Conservation (phyloP, 2,113 vertebrate species). For the Haliaeetus leucogaster region DNA sequence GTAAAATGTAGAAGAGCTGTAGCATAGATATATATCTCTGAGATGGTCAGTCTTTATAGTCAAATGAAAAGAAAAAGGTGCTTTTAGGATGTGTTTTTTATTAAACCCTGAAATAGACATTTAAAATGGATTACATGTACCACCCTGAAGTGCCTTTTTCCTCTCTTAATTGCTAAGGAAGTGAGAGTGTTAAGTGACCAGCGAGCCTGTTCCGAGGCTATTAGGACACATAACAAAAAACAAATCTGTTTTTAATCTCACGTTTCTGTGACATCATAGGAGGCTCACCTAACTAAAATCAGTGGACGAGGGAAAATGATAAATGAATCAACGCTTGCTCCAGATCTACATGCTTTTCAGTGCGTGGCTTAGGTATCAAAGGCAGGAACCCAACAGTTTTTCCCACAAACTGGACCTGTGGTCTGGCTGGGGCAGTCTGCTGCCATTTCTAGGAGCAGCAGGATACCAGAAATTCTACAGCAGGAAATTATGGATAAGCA, state of each 20-base stretch:
- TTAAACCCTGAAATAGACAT: neutral
- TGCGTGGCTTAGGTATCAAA: neutral
- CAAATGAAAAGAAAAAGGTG: neutral
- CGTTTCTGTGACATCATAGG: neutral
- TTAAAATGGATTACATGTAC: neutral
- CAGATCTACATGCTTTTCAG: neutral
- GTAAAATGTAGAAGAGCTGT: neutral
- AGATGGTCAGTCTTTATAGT: neutral
- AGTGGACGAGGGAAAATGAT: neutral
- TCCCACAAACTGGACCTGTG: rapidly evolving
- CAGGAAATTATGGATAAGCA: neutral
- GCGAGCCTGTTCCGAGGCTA: neutral
- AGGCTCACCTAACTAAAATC: neutral
- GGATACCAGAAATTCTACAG: neutral
- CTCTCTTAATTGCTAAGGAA: neutral
- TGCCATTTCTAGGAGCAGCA: neutral
- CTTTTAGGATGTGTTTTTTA: neutral
- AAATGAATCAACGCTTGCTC: neutral
- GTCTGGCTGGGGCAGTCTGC: neutral
- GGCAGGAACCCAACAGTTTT: neutral
- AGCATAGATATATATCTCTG: neutral
- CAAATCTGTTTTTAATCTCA: neutral
- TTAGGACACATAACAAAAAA: neutral
- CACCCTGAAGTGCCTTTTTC: neutral
- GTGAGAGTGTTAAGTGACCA: neutral